Base-by-base conservation (phyloP, 2,888 invertebrate genomes). In the Tanypteryx hageni region DNA sequence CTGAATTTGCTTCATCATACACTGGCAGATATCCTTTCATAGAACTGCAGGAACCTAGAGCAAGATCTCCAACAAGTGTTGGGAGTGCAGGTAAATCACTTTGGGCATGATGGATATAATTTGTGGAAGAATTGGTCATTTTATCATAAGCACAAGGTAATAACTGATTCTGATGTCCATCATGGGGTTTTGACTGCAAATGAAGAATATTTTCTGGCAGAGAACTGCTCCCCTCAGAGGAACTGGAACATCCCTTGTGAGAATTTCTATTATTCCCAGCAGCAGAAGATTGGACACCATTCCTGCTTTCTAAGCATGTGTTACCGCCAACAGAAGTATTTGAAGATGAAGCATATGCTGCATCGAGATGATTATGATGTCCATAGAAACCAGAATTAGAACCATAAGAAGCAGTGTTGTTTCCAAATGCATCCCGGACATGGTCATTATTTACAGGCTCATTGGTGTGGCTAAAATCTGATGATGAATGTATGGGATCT, bases 51-150 rank as follows among this genome's bases (percentile, higher is more conserved):
- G 95, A 95, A 0, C 95, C 95, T 13, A 96, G 94, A 0, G 96
- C 96, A 89, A 96, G 94, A 94, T 96, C 96, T 1, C 96, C 96
- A 0, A 96, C 96, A 83, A 97, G 94, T n/a, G 96, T 96, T 11
- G 96, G 96, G 92, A 96, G 94, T 31, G 96, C 96, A 0, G 95
- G 95, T 18, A 89, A n/a, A n/a, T 89, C 89, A 89, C 89, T 61
- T 10, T 64, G 89, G 13, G 89, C 61, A 18, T 64, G 44, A 64
- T 89, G 89, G n/a, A 44, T 16, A 27, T 89, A 89, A 64, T 64
- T 68, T 18, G 64, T 11, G 18, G 89, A 89, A 18, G 89, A 89
- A 59, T 27, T 89, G 27, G 18, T 44, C 89, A 89, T 89, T 44
- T 89, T 89, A n/a, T 68, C 27, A 7, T 89, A 89, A 3, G 64